Percentiles rank a stretch among this genome's conserved stretches.
phyloP scores from a whole-genome alignment of 2,113 vertebrate genomes.

The Brachionichthys hirsutus region DNA sequence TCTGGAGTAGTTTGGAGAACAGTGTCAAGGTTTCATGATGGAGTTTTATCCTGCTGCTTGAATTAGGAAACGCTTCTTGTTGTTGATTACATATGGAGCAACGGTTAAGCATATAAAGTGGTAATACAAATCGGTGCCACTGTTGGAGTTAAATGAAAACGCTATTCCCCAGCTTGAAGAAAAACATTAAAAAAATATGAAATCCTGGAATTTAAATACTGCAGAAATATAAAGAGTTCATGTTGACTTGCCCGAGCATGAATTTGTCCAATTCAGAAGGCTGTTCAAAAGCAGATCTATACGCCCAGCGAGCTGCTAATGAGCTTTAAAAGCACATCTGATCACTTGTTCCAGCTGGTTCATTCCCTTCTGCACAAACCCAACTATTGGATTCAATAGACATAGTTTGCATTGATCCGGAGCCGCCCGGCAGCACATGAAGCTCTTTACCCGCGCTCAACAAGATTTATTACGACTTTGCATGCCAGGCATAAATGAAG shows the following conservation, averaged over 20 bases:
- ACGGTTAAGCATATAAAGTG: too few species aligned
- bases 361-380: constrained; percentile 54
- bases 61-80: too few species aligned
- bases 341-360: constrained; percentile 64
- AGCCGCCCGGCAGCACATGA: constrained; percentile 45
- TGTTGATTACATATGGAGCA: too few species aligned
- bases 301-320: constrained; percentile 55
- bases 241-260: constrained; percentile 16
- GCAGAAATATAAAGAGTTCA: constrained; percentile 14
- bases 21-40: too few species aligned
- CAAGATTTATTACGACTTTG: constrained; percentile 64
- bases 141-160: too few species aligned
- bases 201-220: constrained; percentile 9
- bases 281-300: constrained; percentile 57
- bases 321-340: constrained; percentile 63
- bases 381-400: constrained; percentile 69
- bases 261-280: constrained; percentile 25
- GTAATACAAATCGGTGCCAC: too few species aligned
- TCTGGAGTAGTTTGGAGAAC: too few species aligned
- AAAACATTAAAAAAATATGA: background rate
- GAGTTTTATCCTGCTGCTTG: too few species aligned
- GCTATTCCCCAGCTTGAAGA: constrained; percentile 1
- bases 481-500: constrained; percentile 35
- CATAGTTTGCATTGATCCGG: constrained; percentile 64
- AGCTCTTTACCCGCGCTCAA: constrained; percentile 26